A percentile compares a stretch with the other conserved stretches of the same genome.
Conservation (phyloP, 2,888 invertebrate genomes). For the Lycaena phlaeas region DNA sequence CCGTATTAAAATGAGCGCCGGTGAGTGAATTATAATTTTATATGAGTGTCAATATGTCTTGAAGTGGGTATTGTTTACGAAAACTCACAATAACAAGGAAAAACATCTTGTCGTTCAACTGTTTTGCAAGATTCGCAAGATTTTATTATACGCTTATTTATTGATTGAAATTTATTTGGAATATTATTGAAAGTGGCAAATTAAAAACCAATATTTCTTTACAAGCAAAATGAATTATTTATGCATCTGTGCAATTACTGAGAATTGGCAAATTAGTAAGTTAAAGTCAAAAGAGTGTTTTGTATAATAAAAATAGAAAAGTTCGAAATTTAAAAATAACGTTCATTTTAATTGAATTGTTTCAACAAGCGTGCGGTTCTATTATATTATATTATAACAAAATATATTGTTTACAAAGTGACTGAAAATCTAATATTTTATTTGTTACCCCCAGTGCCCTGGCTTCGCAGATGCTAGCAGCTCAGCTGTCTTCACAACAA, state of each 20-base stretch:
- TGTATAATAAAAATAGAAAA: too few relatives aligned
- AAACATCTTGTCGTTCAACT: background rate
- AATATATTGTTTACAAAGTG: slow-evolving; percentile 15
- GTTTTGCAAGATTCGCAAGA: too few relatives aligned
- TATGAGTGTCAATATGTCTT: slow-evolving; percentile 27
- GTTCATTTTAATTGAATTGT: background rate
- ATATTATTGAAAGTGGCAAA: too few relatives aligned
- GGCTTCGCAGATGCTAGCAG: slow-evolving; percentile 96
- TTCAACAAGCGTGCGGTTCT: slow-evolving; percentile 48
- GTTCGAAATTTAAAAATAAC: too few relatives aligned
- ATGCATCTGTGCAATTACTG: too few relatives aligned
- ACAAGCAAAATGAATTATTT: too few relatives aligned
- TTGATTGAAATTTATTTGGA: too few relatives aligned
- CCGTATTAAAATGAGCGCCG: slow-evolving; percentile 47
- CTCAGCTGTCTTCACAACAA: slow-evolving; percentile 93
- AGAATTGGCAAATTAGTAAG: too few relatives aligned
- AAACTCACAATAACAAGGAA: slow-evolving; percentile 3
- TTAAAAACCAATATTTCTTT: too few relatives aligned
- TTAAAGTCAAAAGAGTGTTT: too few relatives aligned
- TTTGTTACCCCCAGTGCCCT: slow-evolving; percentile 91
- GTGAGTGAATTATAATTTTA: slow-evolving; percentile 49
- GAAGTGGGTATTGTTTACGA: slow-evolving; percentile 8
- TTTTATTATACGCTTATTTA: too few relatives aligned
- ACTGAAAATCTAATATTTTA: slow-evolving; percentile 56
- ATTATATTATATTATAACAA: slow-evolving; percentile 10